Base-by-base conservation (phyloP, 2,888 invertebrate species). In the Synanthedon formicaeformis region DNA sequence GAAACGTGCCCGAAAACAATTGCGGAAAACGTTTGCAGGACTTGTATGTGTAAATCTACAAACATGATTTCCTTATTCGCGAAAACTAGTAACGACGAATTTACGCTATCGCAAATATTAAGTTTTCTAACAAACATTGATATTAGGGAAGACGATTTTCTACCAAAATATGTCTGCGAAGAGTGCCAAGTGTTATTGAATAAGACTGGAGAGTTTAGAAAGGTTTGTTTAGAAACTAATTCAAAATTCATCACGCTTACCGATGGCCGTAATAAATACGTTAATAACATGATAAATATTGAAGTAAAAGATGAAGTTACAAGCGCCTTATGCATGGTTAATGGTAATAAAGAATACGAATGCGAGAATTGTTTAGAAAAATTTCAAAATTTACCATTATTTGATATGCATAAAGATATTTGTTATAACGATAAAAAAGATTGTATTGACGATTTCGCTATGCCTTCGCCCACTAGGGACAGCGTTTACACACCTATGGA, bases 161-260 rank as follows among this genome's bases (percentile, higher is more conserved):
- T 78, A 48, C 82, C 86, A 0, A 77, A 80, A 63, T 80, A 81
- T 56, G 70, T 87, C 53, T 87, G 86, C 61, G 57, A 56, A 51
- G 75, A 75, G 27, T 87, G 86, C 57, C 74, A 75, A 54, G 48
- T 58, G 27, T 63, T 71, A 16, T 62, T 86, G 64, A 63, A 61
- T 34, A 78, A 75, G 57, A 71, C 75, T 18, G 73, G 81, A 40
- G 69, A 71, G 18, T 84, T 86, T 53, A 82, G 76, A 63, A 71
- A 70, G n/a, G 75, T 73, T 2, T 85, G 81, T 55, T 56, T 75
- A 2, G 68, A 78, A 34, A 76, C 81, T 0, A 78, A 86, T 41
- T 59, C 61, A 0, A 62, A 74, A 56, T 60, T 86, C 58, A 69
- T 65, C 50, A 70, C 70, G 23, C 57, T 74, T 27, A 66, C 67